These are phyloP conservation scores for Hirundichthys speculiger DNA, from an alignment of 2,113 vertebrate genomes.

Conservation along the genomic window DNA sequence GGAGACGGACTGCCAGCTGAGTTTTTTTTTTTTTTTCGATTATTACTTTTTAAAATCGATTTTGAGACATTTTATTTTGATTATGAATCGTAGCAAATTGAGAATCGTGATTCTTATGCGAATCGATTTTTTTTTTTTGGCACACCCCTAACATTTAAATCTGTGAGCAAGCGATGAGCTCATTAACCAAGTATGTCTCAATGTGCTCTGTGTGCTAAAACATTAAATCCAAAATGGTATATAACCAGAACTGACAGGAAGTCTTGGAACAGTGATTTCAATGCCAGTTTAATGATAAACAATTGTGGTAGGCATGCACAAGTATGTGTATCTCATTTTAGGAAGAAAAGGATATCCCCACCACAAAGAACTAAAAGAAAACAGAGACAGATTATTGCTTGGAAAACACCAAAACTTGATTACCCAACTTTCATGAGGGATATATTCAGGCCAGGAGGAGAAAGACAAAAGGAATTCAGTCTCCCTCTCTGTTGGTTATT, in stretches of 20 bases:
- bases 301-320: conserved; percentile 2
- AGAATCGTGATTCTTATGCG: no score
- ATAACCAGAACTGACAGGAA: conserved; percentile 13
- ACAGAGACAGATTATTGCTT: conserved; percentile 58
- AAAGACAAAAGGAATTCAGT: conserved; percentile 64
- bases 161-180: conserved; percentile 46
- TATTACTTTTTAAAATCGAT: no score
- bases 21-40: no score
- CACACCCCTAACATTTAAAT: conserved; percentile 27
- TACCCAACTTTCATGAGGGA: conserved; percentile 79
- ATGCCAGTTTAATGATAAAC: conserved; percentile 17
- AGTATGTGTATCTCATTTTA: conserved; percentile 19
- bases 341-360: conserved; percentile 40
- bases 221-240: conserved; percentile 11
- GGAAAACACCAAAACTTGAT: conserved; percentile 67
- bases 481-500: conserved; percentile 54
- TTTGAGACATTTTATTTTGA: no score
- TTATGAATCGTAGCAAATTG: no score
- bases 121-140: no score
- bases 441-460: conserved; percentile 65
- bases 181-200: conserved; percentile 31
- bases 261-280: conserved; percentile 16
- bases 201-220: conserved; percentile 3
- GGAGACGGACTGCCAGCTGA: no score
- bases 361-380: conserved; percentile 44